A percentile compares a stretch with the other conserved stretches of the same genome.
Conservation (phyloP, 1,140 invertebrate species). For the Asbolus verrucosus region DNA sequence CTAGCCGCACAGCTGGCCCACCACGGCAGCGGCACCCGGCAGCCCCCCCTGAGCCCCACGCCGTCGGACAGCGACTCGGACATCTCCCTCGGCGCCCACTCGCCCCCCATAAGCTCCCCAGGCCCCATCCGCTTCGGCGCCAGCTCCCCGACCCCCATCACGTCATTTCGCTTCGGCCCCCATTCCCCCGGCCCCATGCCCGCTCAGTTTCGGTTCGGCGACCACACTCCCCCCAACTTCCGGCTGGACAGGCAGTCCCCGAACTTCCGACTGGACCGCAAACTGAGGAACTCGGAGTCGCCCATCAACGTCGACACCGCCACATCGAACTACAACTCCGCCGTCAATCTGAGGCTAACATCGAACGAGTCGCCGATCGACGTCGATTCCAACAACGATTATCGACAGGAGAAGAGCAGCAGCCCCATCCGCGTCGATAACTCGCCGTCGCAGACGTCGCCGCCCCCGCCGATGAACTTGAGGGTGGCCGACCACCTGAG, state of each 20-base stretch:
- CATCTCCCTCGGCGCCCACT: slow-evolving; percentile 69
- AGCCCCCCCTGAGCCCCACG: slow-evolving; percentile 60
- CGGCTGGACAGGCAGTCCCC: slow-evolving; percentile 51
- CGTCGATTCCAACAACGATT: slow-evolving; percentile 58
- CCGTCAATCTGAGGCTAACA: slow-evolving; percentile 54
- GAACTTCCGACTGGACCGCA: slow-evolving; percentile 55
- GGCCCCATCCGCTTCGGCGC: slow-evolving; percentile 60
- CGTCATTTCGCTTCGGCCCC: slow-evolving; percentile 61
- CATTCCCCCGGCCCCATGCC: slow-evolving; percentile 65
- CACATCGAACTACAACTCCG: slow-evolving; percentile 50
- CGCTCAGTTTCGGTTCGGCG: slow-evolving; percentile 61
- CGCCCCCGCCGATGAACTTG: slow-evolving; percentile 65
- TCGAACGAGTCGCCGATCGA: slow-evolving; percentile 60
- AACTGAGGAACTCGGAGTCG: slow-evolving; percentile 55
- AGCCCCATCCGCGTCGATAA: slow-evolving; percentile 60
- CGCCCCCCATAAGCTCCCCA: slow-evolving; percentile 66
- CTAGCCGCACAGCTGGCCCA: slow-evolving; percentile 63
- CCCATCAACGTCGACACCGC: slow-evolving; percentile 63
- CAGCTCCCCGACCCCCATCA: slow-evolving; percentile 61
- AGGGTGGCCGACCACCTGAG: slow-evolving; percentile 49
- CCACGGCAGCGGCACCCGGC: slow-evolving; percentile 57
- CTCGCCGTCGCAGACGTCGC: slow-evolving; percentile 64
- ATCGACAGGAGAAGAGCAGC: slow-evolving; percentile 50
- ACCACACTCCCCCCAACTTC: slow-evolving; percentile 56
- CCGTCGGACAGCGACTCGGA: slow-evolving; percentile 68